Percentiles rank a stretch among this genome's conserved stretches.
Evolutionary conservation across 2,797 vertebrate genomes (phyloP).

Genomic region (Bradypodion pumilum): DNA sequence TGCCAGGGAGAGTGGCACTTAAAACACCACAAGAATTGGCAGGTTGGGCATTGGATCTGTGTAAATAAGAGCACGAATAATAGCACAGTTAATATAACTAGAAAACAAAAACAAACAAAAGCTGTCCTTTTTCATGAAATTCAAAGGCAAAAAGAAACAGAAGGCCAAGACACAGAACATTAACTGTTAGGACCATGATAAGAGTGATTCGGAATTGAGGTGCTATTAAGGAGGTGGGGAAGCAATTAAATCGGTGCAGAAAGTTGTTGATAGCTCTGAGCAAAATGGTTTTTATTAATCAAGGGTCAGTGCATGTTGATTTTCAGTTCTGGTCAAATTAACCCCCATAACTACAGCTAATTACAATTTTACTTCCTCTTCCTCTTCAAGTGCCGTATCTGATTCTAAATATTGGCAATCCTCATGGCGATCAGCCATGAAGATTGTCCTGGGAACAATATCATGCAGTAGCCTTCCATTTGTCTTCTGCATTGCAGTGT

Average conservation of each 20-base stretch:
- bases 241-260: background rate
- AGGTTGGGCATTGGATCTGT: slow-evolving; percentile 93
- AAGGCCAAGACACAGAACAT: background rate
- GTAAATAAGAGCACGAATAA: slow-evolving; percentile 39
- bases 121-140: too few relatives aligned
- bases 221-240: background rate
- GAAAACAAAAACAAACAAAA: background rate
- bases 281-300: background rate
- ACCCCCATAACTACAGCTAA: background rate
- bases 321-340: background rate
- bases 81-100: slow-evolving; percentile 7
- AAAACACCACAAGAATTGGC: slow-evolving; percentile 99
- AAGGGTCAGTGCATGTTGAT: background rate
- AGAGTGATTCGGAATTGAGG: background rate
- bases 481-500: too few relatives aligned
- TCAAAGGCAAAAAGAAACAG: background rate
- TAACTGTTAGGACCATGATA: background rate
- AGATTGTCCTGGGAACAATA: too few relatives aligned
- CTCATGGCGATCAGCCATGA: too few relatives aligned
- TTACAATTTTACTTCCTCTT: background rate
- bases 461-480: too few relatives aligned
- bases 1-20: slow-evolving; percentile 99
- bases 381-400: too few relatives aligned
- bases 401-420: too few relatives aligned
- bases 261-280: background rate